phyloP scores from a whole-genome alignment of 2,888 invertebrate species.

The Platycnemis pennipes region DNA sequence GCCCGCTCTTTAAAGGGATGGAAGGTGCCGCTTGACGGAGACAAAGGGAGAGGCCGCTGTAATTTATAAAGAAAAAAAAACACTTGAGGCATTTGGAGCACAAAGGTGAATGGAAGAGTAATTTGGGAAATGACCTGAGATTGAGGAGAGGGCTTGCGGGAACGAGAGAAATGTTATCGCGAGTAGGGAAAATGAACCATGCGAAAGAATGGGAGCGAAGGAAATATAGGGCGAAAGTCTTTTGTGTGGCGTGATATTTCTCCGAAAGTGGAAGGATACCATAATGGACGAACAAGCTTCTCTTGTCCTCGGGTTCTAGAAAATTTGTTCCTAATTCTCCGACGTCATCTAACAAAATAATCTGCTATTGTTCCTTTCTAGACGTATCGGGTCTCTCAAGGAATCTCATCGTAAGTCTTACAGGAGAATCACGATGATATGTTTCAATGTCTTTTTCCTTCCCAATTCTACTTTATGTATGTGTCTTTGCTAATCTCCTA shows the following conservation, averaged over 20 bases:
- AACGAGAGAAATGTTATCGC: neutral
- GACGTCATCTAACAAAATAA: neutral
- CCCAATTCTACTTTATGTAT: too few species aligned
- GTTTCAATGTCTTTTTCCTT: too few species aligned
- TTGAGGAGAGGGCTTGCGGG: neutral
- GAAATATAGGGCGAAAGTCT: neutral
- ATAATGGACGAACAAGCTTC: neutral
- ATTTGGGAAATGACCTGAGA: neutral
- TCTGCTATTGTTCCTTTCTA: too few species aligned
- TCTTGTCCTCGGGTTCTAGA: neutral
- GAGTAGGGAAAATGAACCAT: neutral
- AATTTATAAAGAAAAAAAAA: neutral
- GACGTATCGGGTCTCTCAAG: too few species aligned
- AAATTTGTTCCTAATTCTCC: neutral
- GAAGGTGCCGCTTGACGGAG: neutral
- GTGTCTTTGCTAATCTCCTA: too few species aligned
- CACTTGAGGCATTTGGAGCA: neutral
- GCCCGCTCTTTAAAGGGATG: neutral
- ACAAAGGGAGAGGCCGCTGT: neutral
- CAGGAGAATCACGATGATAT: too few species aligned
- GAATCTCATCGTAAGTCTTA: too few species aligned
- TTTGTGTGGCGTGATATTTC: neutral
- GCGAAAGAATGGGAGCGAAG: neutral
- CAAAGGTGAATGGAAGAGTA: neutral
- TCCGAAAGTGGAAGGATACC: neutral